Conservation (phyloP, 1,140 invertebrate species). For the Lordiphosa clarofinis region DNA sequence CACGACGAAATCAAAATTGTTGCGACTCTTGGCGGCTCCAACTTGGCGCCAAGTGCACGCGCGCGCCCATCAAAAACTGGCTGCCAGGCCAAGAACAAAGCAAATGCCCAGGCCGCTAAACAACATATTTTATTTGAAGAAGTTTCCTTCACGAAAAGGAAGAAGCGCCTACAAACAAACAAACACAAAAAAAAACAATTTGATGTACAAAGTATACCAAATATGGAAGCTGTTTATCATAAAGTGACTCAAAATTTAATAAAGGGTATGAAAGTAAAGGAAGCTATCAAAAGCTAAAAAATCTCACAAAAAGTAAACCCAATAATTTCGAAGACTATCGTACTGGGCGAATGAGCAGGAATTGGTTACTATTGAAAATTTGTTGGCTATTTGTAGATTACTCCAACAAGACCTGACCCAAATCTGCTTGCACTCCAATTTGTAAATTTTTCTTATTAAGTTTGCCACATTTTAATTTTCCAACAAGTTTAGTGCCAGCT, state of each 20-base stretch:
- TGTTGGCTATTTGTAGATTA: too few species aligned
- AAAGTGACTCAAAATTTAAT: too few species aligned
- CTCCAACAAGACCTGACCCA: too few species aligned
- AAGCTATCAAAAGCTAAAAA: too few species aligned
- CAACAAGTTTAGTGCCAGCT: neutral
- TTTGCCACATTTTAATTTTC: neutral
- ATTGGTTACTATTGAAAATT: too few species aligned
- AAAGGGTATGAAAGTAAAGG: too few species aligned
- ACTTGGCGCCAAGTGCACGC: conserved; percentile 63
- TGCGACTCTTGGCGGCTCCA: conserved; percentile 38
- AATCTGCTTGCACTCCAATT: neutral
- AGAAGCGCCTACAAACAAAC: neutral
- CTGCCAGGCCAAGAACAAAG: conserved; percentile 26
- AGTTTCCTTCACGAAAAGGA: neutral
- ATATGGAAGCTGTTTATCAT: too few species aligned
- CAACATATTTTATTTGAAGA: conserved; percentile 7
- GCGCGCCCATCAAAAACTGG: conserved; percentile 13
- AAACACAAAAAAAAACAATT: neutral
- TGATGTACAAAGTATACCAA: too few species aligned
- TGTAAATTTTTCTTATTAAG: neutral
- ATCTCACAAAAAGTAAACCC: too few species aligned
- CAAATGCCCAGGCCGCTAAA: conserved; percentile 17
- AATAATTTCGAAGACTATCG: too few species aligned
- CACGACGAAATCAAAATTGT: conserved; percentile 33
- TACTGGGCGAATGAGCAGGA: too few species aligned